phyloP scores from a whole-genome alignment of 2,888 invertebrate species.

The Muschampia plurimacula region DNA sequence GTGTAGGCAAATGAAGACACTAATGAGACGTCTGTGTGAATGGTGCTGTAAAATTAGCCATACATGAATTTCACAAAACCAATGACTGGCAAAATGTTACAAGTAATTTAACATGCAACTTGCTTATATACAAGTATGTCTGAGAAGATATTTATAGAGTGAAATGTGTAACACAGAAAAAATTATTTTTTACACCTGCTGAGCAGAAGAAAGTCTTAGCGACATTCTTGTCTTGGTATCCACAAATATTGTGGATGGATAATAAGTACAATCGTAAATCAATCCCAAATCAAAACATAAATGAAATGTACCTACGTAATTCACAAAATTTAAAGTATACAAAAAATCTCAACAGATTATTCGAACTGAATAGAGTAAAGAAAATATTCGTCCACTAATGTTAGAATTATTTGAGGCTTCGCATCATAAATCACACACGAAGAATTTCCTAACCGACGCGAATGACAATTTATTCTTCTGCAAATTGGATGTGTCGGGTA shows the following conservation, averaged over 20 bases:
- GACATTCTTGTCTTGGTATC: conserved; percentile 71
- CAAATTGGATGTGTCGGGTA: conserved; percentile 64
- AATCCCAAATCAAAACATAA: conserved; percentile 36
- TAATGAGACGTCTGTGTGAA: conserved; percentile 70
- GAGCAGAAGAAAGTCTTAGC: conserved; percentile 58
- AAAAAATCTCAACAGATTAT: conserved; percentile 3
- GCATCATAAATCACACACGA: conserved; percentile 55
- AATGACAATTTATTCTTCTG: conserved; percentile 61
- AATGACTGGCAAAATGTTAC: conserved; percentile 13
- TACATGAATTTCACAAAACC: conserved; percentile 49
- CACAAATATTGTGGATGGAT: conserved; percentile 62
- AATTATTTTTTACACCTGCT: conserved; percentile 25
- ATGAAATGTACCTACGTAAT: conserved; percentile 46
- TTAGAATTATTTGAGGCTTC: conserved; percentile 50
- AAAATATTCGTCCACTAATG: conserved; percentile 50
- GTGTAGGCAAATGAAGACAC: conserved; percentile 68
- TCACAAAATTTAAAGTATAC: conserved; percentile 36
- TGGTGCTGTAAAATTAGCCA: conserved; percentile 63
- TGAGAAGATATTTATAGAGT: not conserved
- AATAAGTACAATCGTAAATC: conserved; percentile 40
- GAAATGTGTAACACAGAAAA: conserved; percentile 7
- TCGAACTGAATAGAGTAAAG: conserved; percentile 33
- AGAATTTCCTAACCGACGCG: conserved; percentile 55
- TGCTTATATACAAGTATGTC: not conserved
- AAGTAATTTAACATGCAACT: conserved; percentile 5